Evolutionary conservation across 2,113 vertebrate species (phyloP), one percentile per base, ranked within the genome.

Genomic region (Sebastes schlegelii): DNA sequence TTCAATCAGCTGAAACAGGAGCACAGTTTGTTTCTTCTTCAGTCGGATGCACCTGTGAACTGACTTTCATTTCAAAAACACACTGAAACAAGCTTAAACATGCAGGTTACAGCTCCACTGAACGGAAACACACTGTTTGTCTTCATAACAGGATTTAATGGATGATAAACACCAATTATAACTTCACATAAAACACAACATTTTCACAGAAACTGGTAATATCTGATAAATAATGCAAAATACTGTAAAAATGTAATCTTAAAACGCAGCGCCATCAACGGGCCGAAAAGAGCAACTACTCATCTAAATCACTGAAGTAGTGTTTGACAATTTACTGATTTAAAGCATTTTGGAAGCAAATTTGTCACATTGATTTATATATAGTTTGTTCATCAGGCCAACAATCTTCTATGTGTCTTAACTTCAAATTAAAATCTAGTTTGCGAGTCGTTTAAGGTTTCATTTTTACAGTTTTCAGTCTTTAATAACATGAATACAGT

Each of bases 61-160:
- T 23, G 55, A 23, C 19, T 58, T 58, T 34, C 7, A 21, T 58
- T 10, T 34, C 34, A 34, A 34, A 34, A 34, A 34, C 26, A 14
- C 58, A 3, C 58, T 19, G 10, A 54, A n/a, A 46, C 10, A 19
- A 1, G 42, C 34, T 45, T 5, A 72, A 45, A 45, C 70, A 10
- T 10, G 2, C 70, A 43, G 34, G 6, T 23, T 13, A 16, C 23
- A 62, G 2, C 6, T 66, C 0, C 16, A 74, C n/a, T 3, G 2
- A 46, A 21, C 26, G 43, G 10, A 82, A 14, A 55, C 0, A 66
- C 68, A 68, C 4, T 0, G 2, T 64, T 40, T 51, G 42, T 64
- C 42, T 78, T 63, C n/a, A 1, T 3, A 42, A 77, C 8, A 9
- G 2, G 0, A 4, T 89, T 87, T 83, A 91, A 55, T 89, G 40